These are phyloP conservation scores for Craseonycteris thonglongyai DNA, from an alignment of 2,113 vertebrate species.

Conservation along the genomic window DNA sequence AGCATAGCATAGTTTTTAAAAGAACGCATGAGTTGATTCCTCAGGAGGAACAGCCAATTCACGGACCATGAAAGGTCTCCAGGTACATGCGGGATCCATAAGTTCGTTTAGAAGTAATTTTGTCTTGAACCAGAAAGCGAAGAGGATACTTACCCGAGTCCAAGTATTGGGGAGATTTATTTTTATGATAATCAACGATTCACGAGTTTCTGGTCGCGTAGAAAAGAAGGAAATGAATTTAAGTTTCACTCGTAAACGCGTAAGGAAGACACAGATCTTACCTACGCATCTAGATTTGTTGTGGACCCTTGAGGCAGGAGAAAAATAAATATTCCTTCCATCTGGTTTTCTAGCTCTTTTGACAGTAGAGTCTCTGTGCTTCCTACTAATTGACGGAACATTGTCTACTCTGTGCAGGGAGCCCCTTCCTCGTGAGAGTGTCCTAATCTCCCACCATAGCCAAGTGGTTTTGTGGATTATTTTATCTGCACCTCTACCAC, in stretches of 20 bases:
- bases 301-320: neutral
- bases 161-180: conserved; percentile 43
- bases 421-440: neutral
- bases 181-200: conserved; percentile 50
- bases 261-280: conserved; percentile 32
- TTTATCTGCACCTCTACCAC: neutral
- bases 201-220: conserved; percentile 2
- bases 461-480: neutral
- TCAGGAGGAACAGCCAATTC: conserved; percentile 45
- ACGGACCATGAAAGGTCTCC: conserved; percentile 24
- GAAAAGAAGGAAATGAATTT: conserved; percentile 21
- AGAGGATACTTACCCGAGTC: conserved; percentile 41
- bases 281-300: conserved; percentile 2
- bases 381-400: neutral
- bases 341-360: neutral
- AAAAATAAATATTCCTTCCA: neutral
- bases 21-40: conserved; percentile 24
- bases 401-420: neutral
- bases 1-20: conserved; percentile 26
- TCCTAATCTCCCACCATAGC: too few species aligned
- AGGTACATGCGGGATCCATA: conserved; percentile 46
- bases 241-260: conserved; percentile 48
- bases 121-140: conserved; percentile 5
- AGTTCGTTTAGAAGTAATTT: conserved; percentile 48
- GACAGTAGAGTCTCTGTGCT: neutral